Evolutionary conservation across 2,113 vertebrate genomes (phyloP), one percentile per base, ranked within the genome.

Genomic region (Neotragus pygmaeus): DNA sequence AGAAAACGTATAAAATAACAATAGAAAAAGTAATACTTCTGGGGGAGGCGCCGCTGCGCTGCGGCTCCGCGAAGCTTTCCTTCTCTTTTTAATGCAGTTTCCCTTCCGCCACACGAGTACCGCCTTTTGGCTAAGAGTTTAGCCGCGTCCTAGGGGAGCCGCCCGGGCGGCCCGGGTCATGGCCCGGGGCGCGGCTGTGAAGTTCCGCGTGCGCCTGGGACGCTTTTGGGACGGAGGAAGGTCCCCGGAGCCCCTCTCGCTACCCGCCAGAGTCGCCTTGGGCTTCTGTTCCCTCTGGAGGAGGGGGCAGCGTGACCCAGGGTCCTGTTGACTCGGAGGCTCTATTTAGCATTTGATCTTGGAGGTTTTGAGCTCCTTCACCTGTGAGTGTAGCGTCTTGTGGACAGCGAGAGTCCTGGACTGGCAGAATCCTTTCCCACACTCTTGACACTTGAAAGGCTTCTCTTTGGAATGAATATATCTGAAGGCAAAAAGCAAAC

Each of bases 391-490:
- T 98, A 99, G 99, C 45, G 99, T 99, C 99, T 99, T 99, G 99
- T 99, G 99, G 98, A 99, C 99, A 11, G 99, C 99, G 98, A 99
- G 99, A 97, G 99, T 99, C 99, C 99, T 99, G 98, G 99, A 99
- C 98, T 99, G 99, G 99, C 99, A 99, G 99, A 99, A 99, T 98
- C 99, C 99, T 98, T 99, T 99, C 84, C 99, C 99, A 2, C 99
- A 99, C 98, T 99, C 99, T 98, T 99, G 99, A 98, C 99, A 99
- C 98, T 99, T 99, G 99, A 99, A 99, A 84, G 99, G 99, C 96
- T 99, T 99, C 98, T 99, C 99, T 99, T 99, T 99, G 98, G 99
- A 99, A 98, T 99, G 99, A 97, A 99, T 99, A 98, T 99, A 99
- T 99, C 99, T 99, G 98, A 33, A 95, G 97, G 96, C 73, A 98